A percentile compares a stretch with the other conserved stretches of the same genome.
phyloP scores from a whole-genome alignment of 2,113 vertebrate genomes.

The Lasiurus cinereus region DNA sequence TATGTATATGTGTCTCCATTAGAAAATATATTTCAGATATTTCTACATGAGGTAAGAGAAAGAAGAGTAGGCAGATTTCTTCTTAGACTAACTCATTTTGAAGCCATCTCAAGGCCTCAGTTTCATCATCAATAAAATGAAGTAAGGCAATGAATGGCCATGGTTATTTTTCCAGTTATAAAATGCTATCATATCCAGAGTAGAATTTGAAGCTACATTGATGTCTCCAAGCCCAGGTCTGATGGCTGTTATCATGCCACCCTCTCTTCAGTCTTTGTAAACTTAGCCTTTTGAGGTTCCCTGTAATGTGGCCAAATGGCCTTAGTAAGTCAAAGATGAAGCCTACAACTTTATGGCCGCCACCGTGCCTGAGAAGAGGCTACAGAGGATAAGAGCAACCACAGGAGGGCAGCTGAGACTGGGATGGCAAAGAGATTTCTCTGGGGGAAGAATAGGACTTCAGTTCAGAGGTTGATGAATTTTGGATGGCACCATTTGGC shows the following conservation, averaged over 20 bases:
- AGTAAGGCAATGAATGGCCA: neutral
- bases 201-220: neutral
- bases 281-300: neutral
- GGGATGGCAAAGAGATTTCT: neutral
- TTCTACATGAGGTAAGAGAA: neutral
- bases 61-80: neutral
- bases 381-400: neutral
- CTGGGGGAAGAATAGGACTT: neutral
- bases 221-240: neutral
- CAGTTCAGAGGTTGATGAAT: slow-evolving; percentile 32
- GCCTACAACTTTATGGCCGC: neutral
- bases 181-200: neutral
- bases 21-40: neutral
- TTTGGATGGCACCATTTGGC: slow-evolving; percentile 30
- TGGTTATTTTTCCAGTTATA: neutral
- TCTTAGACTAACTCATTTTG: neutral
- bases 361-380: neutral
- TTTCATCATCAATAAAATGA: neutral
- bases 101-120: neutral
- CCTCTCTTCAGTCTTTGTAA: neutral
- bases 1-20: neutral
- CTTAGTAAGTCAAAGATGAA: neutral
- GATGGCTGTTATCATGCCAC: neutral
- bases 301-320: neutral
- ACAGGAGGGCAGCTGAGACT: slow-evolving; percentile 1